Percentiles rank a stretch among this genome's conserved stretches.
phyloP scores from a whole-genome alignment of 2,113 vertebrate species.

The Callorhinus ursinus region DNA sequence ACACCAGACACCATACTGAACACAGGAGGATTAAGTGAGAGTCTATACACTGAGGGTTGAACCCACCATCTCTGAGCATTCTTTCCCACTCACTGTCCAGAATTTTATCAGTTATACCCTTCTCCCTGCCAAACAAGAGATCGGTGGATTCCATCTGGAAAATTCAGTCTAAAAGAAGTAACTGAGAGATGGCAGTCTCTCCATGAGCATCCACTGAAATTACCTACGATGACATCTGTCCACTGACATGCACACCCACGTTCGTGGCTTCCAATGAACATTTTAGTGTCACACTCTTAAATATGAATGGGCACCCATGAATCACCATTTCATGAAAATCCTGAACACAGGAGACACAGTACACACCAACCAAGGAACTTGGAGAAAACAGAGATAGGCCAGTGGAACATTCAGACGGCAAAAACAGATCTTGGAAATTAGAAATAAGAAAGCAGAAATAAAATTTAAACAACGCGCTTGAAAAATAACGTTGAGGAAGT shows the following conservation, averaged over 20 bases:
- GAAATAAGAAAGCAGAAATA: neutral
- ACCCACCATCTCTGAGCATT: neutral
- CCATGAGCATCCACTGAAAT: neutral
- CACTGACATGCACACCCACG: neutral
- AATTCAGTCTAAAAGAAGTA: neutral
- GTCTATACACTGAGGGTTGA: neutral
- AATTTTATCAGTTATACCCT: neutral
- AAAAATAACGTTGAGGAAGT: neutral
- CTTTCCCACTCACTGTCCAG: neutral
- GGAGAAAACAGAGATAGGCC: neutral
- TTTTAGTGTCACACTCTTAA: neutral
- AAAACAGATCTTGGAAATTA: neutral
- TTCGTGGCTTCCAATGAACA: neutral
- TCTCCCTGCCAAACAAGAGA: neutral
- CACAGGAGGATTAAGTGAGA: neutral
- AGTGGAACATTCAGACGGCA: neutral
- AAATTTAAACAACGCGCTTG: neutral
- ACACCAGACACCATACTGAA: neutral
- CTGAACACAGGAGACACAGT: neutral
- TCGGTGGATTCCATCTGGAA: neutral
- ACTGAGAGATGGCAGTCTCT: neutral
- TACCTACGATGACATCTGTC: too few species aligned
- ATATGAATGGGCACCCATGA: too few species aligned
- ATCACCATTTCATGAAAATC: neutral
- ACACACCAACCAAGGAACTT: neutral